Evolutionary conservation across 1,140 invertebrate genomes (phyloP).

Genomic region (Sitobion miscanthi): DNA sequence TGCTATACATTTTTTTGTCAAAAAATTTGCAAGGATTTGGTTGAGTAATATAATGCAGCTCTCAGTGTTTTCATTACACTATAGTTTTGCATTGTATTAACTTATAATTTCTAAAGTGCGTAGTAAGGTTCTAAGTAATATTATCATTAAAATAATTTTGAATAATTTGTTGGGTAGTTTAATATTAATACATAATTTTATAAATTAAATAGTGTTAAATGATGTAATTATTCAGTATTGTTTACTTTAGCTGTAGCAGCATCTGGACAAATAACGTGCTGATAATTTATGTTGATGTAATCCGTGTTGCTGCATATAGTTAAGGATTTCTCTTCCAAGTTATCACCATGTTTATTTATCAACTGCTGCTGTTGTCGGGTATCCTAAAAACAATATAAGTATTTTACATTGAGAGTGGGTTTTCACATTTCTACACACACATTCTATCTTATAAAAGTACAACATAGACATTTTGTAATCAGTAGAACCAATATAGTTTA

Average conservation of each 20-base stretch:
- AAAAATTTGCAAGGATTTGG: neutral
- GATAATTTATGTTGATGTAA: conserved; percentile 98
- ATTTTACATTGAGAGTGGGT: neutral
- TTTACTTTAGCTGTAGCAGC: conserved; percentile 88
- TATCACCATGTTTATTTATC: conserved; percentile 79
- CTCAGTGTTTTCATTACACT: neutral
- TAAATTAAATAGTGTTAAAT: neutral
- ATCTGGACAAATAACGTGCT: conserved; percentile 94
- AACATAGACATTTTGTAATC: neutral
- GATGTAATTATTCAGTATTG: conserved; percentile 27
- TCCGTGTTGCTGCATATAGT: conserved; percentile 98
- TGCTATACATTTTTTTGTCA: neutral
- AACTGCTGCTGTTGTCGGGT: conserved; percentile 82
- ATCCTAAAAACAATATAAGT: conserved; percentile 70
- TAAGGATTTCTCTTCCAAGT: conserved; percentile 92
- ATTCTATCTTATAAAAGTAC: neutral
- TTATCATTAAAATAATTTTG: neutral
- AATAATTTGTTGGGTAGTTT: neutral
- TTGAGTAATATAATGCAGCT: neutral
- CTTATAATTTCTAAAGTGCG: neutral
- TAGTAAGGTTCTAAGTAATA: neutral
- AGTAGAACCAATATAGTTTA: neutral
- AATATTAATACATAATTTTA: conserved; percentile 4
- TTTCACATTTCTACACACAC: neutral
- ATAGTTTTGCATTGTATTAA: neutral